Evolutionary conservation across 2,113 vertebrate genomes (phyloP), one percentile per base, ranked within the genome.

Genomic region (Perca flavescens): DNA sequence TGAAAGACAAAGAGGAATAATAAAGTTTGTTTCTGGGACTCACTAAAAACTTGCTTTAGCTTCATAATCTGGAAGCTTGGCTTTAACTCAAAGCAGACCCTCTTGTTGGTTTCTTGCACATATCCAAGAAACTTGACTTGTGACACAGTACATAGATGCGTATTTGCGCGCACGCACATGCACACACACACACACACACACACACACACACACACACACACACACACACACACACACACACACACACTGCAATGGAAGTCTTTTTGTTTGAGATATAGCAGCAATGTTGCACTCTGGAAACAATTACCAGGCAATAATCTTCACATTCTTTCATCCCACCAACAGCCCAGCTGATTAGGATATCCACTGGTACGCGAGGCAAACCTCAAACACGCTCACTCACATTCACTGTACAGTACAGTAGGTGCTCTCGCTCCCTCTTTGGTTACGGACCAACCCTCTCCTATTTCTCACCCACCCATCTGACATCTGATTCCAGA

Each of bases 291-390:
- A 68, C 86, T 93, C 93, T 94, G 91, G 93, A 94, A 94, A 88
- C 91, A 94, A 93, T 94, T 93, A 92, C 80, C 69, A 79, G 70
- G 78, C 80, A 89, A 88, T 92, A 89, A 92, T 94, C 87, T 85
- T 87, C 87, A 86, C 88, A 93, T 94, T 91, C 91, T 93, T 93
- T 91, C 85, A 93, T 91, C 85, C 88, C 85, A 75, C 90, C 88
- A 88, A 77, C 84, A 80, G 82, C 88, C 88, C 91, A 91, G 90
- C 91, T 94, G 92, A 94, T 94, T 94, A 92, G 89, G 83, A 88
- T 86, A 89, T 86, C 79, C 85, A 91, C 87, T 90, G 83, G 82
- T 90, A 91, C 79, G 62, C 83, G 61, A 66, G 81, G 75, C 64
- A 77, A 76, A 87, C 82, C 89, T 86, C 84, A 86, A 86, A 84